phyloP scores from a whole-genome alignment of 1,140 invertebrate genomes.

The Drosophila kurseongensis region DNA sequence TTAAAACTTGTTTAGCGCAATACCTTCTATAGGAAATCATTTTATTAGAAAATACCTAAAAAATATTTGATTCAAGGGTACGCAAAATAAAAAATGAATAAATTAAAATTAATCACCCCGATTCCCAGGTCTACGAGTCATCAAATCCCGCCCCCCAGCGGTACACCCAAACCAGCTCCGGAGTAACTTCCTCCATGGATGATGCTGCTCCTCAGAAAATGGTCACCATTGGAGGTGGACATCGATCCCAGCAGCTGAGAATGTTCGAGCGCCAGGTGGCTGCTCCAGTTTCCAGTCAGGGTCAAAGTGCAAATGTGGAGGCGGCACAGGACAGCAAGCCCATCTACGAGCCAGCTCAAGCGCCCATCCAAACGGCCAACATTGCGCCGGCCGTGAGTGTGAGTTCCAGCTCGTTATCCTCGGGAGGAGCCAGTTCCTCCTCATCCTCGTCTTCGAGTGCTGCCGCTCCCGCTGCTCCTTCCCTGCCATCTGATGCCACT shows the following conservation, averaged over 20 bases:
- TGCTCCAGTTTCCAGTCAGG: constrained; percentile 43
- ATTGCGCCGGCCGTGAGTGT: constrained; percentile 11
- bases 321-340: constrained; percentile 57
- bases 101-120: too few relatives aligned
- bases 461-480: constrained; percentile 1
- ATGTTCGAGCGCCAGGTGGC: constrained; percentile 79
- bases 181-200: constrained; percentile 18
- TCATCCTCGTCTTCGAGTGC: constrained; percentile 12
- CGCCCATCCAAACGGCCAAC: constrained; percentile 21
- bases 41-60: too few relatives aligned
- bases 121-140: constrained; percentile 68
- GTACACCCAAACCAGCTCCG: constrained; percentile 57
- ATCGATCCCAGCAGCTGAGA: constrained; percentile 56
- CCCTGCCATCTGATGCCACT: constrained; percentile 25
- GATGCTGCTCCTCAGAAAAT: constrained; percentile 41
- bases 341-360: constrained; percentile 56
- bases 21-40: too few relatives aligned
- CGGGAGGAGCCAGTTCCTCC: constrained; percentile 15
- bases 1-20: too few relatives aligned
- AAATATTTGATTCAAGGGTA: too few relatives aligned
- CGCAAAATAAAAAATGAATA: too few relatives aligned
- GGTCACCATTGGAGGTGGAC: constrained; percentile 48
- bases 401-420: constrained; percentile 23
- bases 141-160: constrained; percentile 69
- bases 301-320: constrained; percentile 59